phyloP scores from a whole-genome alignment of 1,140 invertebrate species.

The Pomacea maculata region DNA sequence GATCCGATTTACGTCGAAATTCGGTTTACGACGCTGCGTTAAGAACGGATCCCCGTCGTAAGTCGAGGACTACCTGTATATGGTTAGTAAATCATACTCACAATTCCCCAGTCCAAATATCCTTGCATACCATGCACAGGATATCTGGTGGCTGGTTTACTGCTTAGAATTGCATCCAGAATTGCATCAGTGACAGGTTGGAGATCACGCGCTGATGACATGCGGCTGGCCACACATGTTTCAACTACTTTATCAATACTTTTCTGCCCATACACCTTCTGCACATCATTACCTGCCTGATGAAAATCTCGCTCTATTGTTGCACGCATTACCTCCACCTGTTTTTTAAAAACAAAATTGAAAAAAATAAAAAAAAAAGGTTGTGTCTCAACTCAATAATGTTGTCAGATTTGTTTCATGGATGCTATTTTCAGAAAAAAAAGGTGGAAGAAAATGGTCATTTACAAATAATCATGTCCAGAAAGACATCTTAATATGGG shows the following conservation, averaged over 20 bases:
- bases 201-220: constrained; percentile 18
- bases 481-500: background rate
- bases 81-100: constrained; percentile 10
- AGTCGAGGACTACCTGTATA: too few relatives aligned
- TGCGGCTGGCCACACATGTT: background rate
- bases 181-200: constrained; percentile 33
- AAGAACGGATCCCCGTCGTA: too few relatives aligned
- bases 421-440: too few relatives aligned
- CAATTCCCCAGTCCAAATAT: constrained; percentile 18
- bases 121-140: constrained; percentile 18
- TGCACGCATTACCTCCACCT: constrained; percentile 21
- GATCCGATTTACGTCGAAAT: too few relatives aligned
- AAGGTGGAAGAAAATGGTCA: background rate
- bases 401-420: too few relatives aligned
- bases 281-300: constrained; percentile 25
- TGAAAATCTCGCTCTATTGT: constrained; percentile 23
- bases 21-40: too few relatives aligned
- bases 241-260: constrained; percentile 17
- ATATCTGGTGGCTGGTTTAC: constrained; percentile 19
- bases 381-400: too few relatives aligned
- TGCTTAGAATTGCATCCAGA: constrained; percentile 26
- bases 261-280: constrained; percentile 24
- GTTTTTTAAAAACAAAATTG: too few relatives aligned
- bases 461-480: background rate
- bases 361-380: too few relatives aligned